phyloP scores from a whole-genome alignment of 2,888 invertebrate genomes.

The Macaria liturata region DNA sequence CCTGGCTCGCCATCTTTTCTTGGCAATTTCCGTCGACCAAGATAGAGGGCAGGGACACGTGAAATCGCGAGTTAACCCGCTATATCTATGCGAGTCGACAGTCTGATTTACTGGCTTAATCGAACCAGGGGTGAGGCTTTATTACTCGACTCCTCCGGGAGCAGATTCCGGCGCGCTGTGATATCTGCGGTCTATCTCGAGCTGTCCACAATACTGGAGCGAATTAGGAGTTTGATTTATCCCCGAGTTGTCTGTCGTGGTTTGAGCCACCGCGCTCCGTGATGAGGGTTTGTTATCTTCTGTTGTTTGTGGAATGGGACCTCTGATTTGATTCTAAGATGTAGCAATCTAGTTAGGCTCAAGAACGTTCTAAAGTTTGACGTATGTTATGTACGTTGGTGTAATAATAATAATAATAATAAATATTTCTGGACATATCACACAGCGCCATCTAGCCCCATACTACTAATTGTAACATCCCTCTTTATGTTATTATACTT shows the following conservation, averaged over 20 bases:
- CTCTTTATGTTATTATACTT: no score
- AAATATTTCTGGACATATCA: no score
- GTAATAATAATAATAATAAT: no score
- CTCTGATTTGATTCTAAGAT: slow-evolving; percentile 9
- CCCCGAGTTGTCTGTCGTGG: slow-evolving; percentile 30
- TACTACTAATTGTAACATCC: no score
- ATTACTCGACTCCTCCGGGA: slow-evolving; percentile 54
- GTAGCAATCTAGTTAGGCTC: no score
- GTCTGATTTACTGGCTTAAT: slow-evolving; percentile 72
- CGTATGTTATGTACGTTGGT: no score
- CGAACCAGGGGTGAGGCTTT: slow-evolving; percentile 60
- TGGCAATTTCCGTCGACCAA: slow-evolving; percentile 69
- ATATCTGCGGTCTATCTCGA: slow-evolving; percentile 37
- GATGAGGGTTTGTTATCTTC: slow-evolving; percentile 24
- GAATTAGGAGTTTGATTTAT: slow-evolving; percentile 50
- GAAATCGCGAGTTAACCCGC: slow-evolving; percentile 73
- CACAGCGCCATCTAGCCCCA: no score
- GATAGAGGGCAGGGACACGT: slow-evolving; percentile 68
- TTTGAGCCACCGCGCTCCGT: slow-evolving; percentile 21
- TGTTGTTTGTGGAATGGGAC: slow-evolving; percentile 13
- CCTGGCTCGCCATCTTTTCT: slow-evolving; percentile 63
- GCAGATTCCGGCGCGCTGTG: slow-evolving; percentile 46
- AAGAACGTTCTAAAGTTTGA: no score
- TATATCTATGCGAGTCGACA: slow-evolving; percentile 68
- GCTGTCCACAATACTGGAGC: slow-evolving; percentile 47